Evolutionary conservation across 2,797 vertebrate species (phyloP), one percentile per base, ranked within the genome.

Genomic region (Jordanella pulchra): DNA sequence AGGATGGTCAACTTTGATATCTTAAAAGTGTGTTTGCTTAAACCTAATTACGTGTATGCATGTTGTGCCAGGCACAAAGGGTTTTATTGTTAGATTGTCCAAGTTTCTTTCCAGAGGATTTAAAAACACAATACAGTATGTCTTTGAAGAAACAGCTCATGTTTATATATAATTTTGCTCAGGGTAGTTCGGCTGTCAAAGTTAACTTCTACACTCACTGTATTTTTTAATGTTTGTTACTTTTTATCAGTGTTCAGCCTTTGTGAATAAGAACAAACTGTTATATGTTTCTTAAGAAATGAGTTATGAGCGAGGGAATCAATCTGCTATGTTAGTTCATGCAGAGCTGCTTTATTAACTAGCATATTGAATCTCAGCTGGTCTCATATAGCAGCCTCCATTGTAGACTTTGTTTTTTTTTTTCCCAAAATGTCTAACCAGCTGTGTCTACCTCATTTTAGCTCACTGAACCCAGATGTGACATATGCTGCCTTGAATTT

Each of bases 361-460:
- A 84, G 69, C 77, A 79, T 76, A 81, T 75, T 87, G 80, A 55
- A 69, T 83, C 71, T 61, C 89, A 91, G 83, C 85, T 90, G 89
- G 69, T 87, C 66, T 87, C 80, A 66, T 69, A 77, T 69, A 58
- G 58, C 66, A 81, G 76, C 78, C 75, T 75, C 60, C 69, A 0
- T 27, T 72, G 70, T 70, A 56, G 30, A n/a, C 65, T 68, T 39
- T 39, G 35, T 39, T 39, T 67, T 44, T 61, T 44, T 71, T 80
- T 53, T 76, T 70, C 87, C 80, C 67, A 79, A 74, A 72, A 67
- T 77, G 72, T 66, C 81, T 50, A 54, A 70, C 67, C 86, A 88
- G 81, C 84, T 90, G 87, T 84, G 44, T 45, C 44, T 45, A 77
- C 30, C 71, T 72, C 54, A 64, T 78, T 75, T 86, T 78, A 66